Percentiles rank a stretch among this genome's conserved stretches.
phyloP scores from a whole-genome alignment of 2,888 invertebrate species.

The Lepidocyrtinus sp. region DNA sequence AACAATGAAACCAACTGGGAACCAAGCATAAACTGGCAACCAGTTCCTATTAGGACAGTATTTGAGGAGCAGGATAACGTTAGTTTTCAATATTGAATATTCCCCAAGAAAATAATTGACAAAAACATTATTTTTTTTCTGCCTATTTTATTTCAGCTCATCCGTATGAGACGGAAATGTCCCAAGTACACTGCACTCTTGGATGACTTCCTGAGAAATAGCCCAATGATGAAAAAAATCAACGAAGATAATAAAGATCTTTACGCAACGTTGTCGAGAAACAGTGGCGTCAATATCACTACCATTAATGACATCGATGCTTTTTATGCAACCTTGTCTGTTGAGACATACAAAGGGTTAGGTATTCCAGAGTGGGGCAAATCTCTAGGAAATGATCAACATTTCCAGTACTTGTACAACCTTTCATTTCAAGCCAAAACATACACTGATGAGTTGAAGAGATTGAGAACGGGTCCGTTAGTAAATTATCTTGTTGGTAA shows the following conservation, averaged over 20 bases:
- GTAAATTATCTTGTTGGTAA: conserved; percentile 41
- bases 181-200: conserved; percentile 42
- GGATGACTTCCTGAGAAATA: conserved; percentile 36
- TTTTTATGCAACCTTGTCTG: conserved; percentile 52
- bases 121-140: neutral
- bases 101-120: neutral
- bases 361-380: conserved; percentile 58
- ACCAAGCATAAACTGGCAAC: conserved; percentile 71
- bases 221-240: conserved; percentile 45
- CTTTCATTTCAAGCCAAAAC: conserved; percentile 52
- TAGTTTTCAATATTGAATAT: neutral
- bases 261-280: conserved; percentile 24
- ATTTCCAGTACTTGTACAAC: conserved; percentile 61
- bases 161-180: conserved; percentile 44
- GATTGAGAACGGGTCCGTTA: conserved; percentile 50
- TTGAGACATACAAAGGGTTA: conserved; percentile 51
- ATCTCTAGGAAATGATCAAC: conserved; percentile 29
- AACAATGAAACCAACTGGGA: conserved; percentile 79
- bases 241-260: conserved; percentile 53
- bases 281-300: conserved; percentile 57
- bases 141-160: conserved; percentile 35
- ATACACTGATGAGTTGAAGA: conserved; percentile 41
- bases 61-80: conserved; percentile 57
- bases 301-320: conserved; percentile 46
- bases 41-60: conserved; percentile 62